These are phyloP conservation scores for Pseudocheirus occidentalis DNA, from an alignment of 2,797 vertebrate genomes.

Conservation along the genomic window DNA sequence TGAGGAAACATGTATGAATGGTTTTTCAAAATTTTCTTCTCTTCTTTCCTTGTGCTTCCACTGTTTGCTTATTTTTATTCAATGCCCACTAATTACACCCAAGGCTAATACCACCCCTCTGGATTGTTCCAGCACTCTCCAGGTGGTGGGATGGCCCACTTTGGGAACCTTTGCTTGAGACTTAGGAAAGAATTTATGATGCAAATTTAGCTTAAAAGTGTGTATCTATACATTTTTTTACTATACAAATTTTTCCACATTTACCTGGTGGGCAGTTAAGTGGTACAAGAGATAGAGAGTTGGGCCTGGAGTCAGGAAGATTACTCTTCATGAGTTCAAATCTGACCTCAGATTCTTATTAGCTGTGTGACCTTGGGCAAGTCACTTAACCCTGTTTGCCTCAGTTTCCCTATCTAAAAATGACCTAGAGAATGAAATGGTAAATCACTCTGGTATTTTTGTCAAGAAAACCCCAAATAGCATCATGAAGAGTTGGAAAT, in stretches of 20 bases:
- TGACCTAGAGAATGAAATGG: not conserved
- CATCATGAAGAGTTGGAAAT: not conserved
- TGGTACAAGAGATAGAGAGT: not conserved
- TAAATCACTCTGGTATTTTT: not conserved
- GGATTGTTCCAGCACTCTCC: too few species aligned
- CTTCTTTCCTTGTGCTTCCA: too few species aligned
- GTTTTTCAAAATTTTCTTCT: too few species aligned
- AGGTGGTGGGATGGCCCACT: too few species aligned
- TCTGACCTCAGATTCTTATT: not conserved
- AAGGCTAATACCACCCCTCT: too few species aligned
- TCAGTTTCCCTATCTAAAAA: not conserved
- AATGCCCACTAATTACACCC: too few species aligned
- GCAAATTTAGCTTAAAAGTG: not conserved
- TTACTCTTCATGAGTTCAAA: not conserved
- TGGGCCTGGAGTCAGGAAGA: not conserved
- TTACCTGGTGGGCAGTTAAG: not conserved
- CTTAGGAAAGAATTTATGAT: not conserved
- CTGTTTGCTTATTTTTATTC: too few species aligned
- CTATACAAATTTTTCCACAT: not conserved
- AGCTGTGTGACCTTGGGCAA: not conserved
- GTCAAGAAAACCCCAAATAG: not conserved
- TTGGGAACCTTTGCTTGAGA: not conserved
- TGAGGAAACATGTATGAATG: too few species aligned
- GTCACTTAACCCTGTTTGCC: not conserved
- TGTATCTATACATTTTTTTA: not conserved